A percentile compares a stretch with the other conserved stretches of the same genome.
Evolutionary conservation across 1,140 invertebrate genomes (phyloP).

Genomic region (Scaptomyza montana): DNA sequence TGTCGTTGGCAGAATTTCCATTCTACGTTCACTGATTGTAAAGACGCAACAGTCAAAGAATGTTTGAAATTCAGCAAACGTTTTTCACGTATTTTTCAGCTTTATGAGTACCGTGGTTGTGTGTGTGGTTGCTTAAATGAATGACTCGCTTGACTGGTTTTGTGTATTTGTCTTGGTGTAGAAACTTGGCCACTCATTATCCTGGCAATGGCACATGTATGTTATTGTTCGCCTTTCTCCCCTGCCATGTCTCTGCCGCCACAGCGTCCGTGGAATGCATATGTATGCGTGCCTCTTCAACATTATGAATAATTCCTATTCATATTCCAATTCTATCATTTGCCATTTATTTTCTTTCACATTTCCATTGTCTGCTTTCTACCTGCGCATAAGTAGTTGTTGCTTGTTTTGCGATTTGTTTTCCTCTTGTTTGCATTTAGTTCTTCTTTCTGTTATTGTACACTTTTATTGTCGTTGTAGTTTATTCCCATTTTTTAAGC

Average conservation of each 20-base stretch:
- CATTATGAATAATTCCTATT: constrained; percentile 81
- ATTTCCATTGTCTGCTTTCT: constrained; percentile 57
- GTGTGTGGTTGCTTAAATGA: constrained; percentile 58
- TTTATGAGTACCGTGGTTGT: constrained; percentile 61
- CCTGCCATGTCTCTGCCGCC: not conserved
- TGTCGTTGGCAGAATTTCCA: constrained; percentile 72
- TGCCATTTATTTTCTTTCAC: constrained; percentile 54
- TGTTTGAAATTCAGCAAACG: constrained; percentile 75
- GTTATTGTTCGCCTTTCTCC: constrained; percentile 20
- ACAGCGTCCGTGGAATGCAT: constrained; percentile 70
- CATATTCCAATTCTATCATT: constrained; percentile 74
- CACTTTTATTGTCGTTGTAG: constrained; percentile 60
- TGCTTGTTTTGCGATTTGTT: constrained; percentile 71
- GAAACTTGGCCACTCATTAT: constrained; percentile 44
- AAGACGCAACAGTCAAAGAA: constrained; percentile 44
- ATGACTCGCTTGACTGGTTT: constrained; percentile 68
- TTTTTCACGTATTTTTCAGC: constrained; percentile 74
- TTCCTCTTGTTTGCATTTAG: constrained; percentile 21
- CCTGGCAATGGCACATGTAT: constrained; percentile 38
- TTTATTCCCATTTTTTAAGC: constrained; percentile 49
- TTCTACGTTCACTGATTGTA: constrained; percentile 59
- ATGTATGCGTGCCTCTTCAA: constrained; percentile 80
- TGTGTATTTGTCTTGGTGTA: constrained; percentile 26
- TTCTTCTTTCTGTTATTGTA: constrained; percentile 16
- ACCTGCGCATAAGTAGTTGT: constrained; percentile 76